Percentiles rank a stretch among this genome's conserved stretches.
Evolutionary conservation across 2,113 vertebrate genomes (phyloP).

Genomic region (Cynoglossus semilaevis): DNA sequence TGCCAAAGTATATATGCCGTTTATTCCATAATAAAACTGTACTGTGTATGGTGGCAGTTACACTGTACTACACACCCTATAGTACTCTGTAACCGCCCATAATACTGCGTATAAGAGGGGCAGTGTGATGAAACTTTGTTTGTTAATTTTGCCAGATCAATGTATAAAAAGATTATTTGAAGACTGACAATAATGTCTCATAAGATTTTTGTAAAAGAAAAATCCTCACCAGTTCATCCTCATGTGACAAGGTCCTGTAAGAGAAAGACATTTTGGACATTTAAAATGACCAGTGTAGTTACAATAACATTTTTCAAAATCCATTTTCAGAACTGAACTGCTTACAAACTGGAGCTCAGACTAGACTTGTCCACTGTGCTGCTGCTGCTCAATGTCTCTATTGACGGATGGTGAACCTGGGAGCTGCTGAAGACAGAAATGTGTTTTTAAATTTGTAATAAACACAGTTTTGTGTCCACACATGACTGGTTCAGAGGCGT

Average conservation of each 20-base stretch:
- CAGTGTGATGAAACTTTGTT: too few species aligned
- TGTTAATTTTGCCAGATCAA: too few species aligned
- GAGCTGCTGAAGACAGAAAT: conserved; percentile 6
- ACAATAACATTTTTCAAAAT: not conserved
- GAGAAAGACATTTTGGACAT: not conserved
- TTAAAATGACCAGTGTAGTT: not conserved
- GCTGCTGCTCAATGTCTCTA: conserved; percentile 68
- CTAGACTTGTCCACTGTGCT: conserved; percentile 66
- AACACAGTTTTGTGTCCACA: too few species aligned
- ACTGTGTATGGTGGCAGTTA: too few species aligned
- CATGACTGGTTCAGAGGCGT: not conserved
- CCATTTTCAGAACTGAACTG: not conserved
- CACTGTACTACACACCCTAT: too few species aligned
- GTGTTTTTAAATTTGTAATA: too few species aligned
- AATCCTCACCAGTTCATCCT: conserved; percentile 69
- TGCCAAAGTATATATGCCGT: not conserved
- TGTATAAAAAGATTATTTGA: too few species aligned
- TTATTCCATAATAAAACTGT: too few species aligned
- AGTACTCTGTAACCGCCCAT: too few species aligned
- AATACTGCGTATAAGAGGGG: too few species aligned
- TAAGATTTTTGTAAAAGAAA: too few species aligned
- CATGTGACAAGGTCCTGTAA: conserved; percentile 68
- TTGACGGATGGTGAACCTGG: conserved; percentile 58
- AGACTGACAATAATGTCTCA: too few species aligned
- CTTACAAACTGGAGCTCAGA: conserved; percentile 71